These are phyloP conservation scores for Bombus ignitus DNA, from an alignment of 1,140 invertebrate species.

Conservation along the genomic window DNA sequence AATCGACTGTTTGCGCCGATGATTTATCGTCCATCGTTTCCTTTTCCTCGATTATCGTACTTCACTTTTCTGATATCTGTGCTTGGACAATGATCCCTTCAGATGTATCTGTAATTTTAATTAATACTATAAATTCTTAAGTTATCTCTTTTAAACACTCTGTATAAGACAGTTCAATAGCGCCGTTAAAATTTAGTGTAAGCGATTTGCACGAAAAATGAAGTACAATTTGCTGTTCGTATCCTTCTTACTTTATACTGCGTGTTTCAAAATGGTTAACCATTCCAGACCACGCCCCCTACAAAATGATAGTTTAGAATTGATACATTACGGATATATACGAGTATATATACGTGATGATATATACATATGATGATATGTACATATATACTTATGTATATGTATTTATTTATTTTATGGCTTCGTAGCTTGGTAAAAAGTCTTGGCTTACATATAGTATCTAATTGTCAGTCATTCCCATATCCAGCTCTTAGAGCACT, in stretches of 20 bases:
- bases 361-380: too few species aligned
- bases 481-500: too few species aligned
- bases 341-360: too few species aligned
- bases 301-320: too few species aligned
- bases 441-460: too few species aligned
- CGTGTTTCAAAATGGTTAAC: not conserved
- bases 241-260: not conserved
- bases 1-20: slow-evolving; percentile 35
- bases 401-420: too few species aligned
- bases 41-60: not conserved
- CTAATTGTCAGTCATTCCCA: too few species aligned
- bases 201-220: not conserved
- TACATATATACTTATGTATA: too few species aligned
- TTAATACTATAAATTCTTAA: not conserved
- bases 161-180: not conserved
- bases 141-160: not conserved
- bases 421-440: too few species aligned
- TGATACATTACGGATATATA: not conserved
- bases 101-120: not conserved
- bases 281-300: not conserved
- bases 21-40: slow-evolving; percentile 41
- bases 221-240: not conserved
- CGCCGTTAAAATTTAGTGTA: not conserved
- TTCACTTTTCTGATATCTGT: not conserved
- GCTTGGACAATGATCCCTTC: too few species aligned